These are phyloP conservation scores for Gambusia yucatana DNA, from an alignment of 2,797 vertebrate species.

Conservation along the genomic window DNA sequence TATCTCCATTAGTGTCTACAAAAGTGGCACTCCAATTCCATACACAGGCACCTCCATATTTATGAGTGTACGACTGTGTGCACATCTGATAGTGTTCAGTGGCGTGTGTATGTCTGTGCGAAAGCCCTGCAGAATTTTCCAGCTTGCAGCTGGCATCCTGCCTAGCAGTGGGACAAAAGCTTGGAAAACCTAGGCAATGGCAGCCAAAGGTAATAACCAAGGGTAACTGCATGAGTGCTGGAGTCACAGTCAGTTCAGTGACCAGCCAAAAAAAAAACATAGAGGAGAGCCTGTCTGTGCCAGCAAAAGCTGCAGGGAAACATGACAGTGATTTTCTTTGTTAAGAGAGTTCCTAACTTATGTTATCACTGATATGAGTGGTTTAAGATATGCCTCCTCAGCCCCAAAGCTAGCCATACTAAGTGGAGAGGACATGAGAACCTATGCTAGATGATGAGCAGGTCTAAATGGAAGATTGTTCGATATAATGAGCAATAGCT, in stretches of 20 bases:
- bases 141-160: conserved; percentile 52
- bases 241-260: conserved; percentile 38
- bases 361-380: conserved; percentile 52
- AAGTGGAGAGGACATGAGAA: conserved; percentile 49
- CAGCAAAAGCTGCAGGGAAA: conserved; percentile 39
- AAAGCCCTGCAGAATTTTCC: conserved; percentile 29
- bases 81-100: conserved; percentile 18
- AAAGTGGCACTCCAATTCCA: conserved; percentile 43
- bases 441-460: conserved; percentile 49
- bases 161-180: conserved; percentile 56
- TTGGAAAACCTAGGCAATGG: conserved; percentile 47
- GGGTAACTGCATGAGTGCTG: conserved; percentile 50
- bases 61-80: conserved; percentile 25
- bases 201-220: conserved; percentile 60
- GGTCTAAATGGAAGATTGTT: conserved; percentile 64
- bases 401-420: conserved; percentile 22
- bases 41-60: conserved; percentile 30
- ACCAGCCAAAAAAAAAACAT: conserved; percentile 32
- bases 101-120: conserved; percentile 10
- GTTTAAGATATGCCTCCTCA: conserved; percentile 59
- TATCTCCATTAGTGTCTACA: conserved; percentile 67
- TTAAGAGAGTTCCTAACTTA: conserved; percentile 47
- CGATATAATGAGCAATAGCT: conserved; percentile 71
- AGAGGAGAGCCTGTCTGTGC: conserved; percentile 40
- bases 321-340: conserved; percentile 20